phyloP scores from a whole-genome alignment of 2,797 vertebrate species.

The Lepus oiostolus region DNA sequence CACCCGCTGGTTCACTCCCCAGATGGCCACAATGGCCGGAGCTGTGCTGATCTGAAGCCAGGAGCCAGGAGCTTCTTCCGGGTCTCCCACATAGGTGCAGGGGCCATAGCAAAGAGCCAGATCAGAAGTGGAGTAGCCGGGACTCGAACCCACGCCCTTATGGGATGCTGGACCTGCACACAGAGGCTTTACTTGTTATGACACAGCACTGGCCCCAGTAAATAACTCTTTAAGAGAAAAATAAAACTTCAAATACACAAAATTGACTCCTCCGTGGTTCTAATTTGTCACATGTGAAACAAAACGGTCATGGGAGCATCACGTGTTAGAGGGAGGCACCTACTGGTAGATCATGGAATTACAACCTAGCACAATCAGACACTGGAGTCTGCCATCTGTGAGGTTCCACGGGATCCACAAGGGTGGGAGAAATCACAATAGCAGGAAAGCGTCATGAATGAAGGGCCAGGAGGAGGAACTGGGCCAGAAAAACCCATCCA shows the following conservation, averaged over 20 bases:
- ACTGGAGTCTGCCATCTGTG: background rate
- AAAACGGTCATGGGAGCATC: background rate
- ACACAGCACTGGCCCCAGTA: too few relatives aligned
- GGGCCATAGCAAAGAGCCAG: too few relatives aligned
- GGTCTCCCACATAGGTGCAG: too few relatives aligned
- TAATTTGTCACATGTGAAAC: background rate
- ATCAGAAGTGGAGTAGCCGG: too few relatives aligned
- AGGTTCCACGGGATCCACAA: background rate
- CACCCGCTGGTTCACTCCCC: too few relatives aligned
- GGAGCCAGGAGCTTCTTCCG: too few relatives aligned
- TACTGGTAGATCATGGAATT: slow-evolving; percentile 35
- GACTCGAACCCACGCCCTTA: too few relatives aligned
- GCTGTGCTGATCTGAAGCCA: too few relatives aligned
- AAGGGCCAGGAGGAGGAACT: background rate
- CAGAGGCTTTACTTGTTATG: too few relatives aligned
- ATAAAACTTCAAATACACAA: background rate
- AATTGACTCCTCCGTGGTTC: background rate
- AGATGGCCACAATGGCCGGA: too few relatives aligned
- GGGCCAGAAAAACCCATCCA: background rate
- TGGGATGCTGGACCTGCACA: too few relatives aligned
- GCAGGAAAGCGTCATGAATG: background rate
- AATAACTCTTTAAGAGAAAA: background rate
- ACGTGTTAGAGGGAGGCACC: slow-evolving; percentile 72
- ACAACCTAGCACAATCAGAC: slow-evolving; percentile 71
- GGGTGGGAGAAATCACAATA: background rate